Percentiles rank a stretch among this genome's conserved stretches.
Conservation (phyloP, 2,797 vertebrate genomes). For the Amniataba percoides region DNA sequence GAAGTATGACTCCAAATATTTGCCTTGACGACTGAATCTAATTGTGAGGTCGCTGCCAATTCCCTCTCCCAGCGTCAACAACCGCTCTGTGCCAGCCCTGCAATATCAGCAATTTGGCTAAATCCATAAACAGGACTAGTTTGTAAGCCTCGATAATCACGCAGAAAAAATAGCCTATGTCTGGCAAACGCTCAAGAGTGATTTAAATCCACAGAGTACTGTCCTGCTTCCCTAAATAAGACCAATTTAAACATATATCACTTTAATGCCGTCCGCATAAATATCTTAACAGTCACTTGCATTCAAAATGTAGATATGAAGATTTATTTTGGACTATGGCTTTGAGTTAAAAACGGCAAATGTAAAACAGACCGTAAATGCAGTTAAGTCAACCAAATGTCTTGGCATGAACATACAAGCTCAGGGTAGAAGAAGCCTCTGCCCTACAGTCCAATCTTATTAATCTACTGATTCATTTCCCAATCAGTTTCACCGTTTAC, state of each 20-base stretch:
- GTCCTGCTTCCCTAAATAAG: slow-evolving; percentile 48
- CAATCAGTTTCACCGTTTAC: not conserved
- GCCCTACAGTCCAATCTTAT: not conserved
- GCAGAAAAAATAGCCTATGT: slow-evolving; percentile 44
- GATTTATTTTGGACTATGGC: not conserved
- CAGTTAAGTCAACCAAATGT: not conserved
- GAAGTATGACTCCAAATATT: slow-evolving; percentile 65
- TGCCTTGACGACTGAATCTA: slow-evolving; percentile 60
- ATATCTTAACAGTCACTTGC: slow-evolving; percentile 11
- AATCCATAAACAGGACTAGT: slow-evolving; percentile 59
- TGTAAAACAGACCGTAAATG: not conserved
- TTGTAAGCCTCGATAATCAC: slow-evolving; percentile 55
- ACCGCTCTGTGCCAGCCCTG: slow-evolving; percentile 33
- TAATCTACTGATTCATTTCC: not conserved
- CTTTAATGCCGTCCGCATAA: slow-evolving; percentile 38
- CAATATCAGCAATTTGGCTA: slow-evolving; percentile 54
- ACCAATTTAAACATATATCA: slow-evolving; percentile 35
- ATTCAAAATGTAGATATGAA: slow-evolving; percentile 30
- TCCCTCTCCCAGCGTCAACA: slow-evolving; percentile 47
- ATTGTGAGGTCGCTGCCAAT: slow-evolving; percentile 60
- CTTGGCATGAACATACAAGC: not conserved
- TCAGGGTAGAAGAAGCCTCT: not conserved
- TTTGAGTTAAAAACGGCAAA: slow-evolving; percentile 14
- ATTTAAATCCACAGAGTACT: slow-evolving; percentile 45
- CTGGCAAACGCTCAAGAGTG: slow-evolving; percentile 41